Percentiles rank a stretch among this genome's conserved stretches.
Evolutionary conservation across 2,888 invertebrate genomes (phyloP).

Genomic region (Eubasilissa splendida): DNA sequence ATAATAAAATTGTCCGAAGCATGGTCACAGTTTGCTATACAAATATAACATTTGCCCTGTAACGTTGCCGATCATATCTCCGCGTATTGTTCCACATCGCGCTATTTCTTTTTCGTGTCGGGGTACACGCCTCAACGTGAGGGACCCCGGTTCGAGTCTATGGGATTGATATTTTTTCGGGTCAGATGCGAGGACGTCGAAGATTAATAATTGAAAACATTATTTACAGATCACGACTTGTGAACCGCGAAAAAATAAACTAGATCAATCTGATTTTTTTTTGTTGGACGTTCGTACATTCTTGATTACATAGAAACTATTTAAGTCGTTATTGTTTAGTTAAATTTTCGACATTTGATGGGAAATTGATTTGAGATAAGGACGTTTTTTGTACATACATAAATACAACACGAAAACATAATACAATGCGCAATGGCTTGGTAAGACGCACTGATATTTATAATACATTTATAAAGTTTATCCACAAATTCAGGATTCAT

Average conservation of each 20-base stretch:
- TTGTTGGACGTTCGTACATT: too few relatives aligned
- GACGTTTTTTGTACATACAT: too few relatives aligned
- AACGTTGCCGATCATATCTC: conserved; percentile 51
- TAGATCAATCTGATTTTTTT: too few relatives aligned
- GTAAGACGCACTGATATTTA: too few relatives aligned
- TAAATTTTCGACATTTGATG: too few relatives aligned
- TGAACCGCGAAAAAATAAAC: neutral
- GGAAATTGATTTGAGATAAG: too few relatives aligned
- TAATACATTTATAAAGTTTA: too few relatives aligned
- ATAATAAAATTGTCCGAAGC: neutral
- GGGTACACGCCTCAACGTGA: conserved; percentile 40
- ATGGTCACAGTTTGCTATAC: conserved; percentile 47
- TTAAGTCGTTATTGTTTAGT: too few relatives aligned
- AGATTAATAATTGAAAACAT: conserved; percentile 27
- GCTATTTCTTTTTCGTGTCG: conserved; percentile 48
- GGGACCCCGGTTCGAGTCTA: conserved; percentile 18
- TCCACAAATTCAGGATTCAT: too few relatives aligned
- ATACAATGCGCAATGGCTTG: too few relatives aligned
- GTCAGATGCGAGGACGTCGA: conserved; percentile 15
- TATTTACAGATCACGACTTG: conserved; percentile 13
- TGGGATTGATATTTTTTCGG: conserved; percentile 31
- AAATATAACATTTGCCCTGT: conserved; percentile 51
- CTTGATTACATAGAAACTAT: too few relatives aligned
- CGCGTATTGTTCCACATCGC: conserved; percentile 54
- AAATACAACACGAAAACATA: too few relatives aligned